Evolutionary conservation across 2,797 vertebrate genomes (phyloP).

Genomic region (Oreortyx pictus): DNA sequence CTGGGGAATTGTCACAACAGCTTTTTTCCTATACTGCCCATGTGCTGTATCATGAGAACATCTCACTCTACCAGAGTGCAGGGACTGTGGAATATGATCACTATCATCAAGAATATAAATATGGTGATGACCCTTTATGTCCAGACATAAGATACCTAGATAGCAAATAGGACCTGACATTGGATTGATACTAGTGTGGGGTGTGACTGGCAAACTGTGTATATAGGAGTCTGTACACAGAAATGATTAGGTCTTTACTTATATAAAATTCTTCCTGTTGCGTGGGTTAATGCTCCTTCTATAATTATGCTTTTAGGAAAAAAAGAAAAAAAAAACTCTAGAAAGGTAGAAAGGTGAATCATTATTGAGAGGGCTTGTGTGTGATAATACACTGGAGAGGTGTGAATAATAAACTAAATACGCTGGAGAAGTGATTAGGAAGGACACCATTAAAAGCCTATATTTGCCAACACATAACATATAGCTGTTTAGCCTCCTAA

Average conservation of each 20-base stretch:
- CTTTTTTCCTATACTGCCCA: neutral
- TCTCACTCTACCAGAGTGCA: neutral
- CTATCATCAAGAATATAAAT: neutral
- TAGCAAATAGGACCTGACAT: neutral
- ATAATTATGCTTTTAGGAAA: neutral
- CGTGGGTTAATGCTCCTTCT: neutral
- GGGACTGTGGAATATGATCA: neutral
- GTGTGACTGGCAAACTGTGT: neutral
- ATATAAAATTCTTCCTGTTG: neutral
- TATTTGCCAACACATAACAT: neutral
- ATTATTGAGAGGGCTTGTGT: neutral
- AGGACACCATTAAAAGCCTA: neutral
- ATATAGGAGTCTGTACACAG: neutral
- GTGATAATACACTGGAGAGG: neutral
- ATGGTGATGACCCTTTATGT: neutral
- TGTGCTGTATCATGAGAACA: neutral
- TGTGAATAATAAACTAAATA: neutral
- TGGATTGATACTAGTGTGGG: neutral
- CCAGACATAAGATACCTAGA: accelerated
- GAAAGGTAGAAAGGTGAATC: neutral
- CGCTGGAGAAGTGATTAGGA: neutral
- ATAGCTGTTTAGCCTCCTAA: neutral
- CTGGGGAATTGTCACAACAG: neutral
- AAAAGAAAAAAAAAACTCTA: neutral
- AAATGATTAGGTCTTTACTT: neutral